phyloP scores from a whole-genome alignment of 2,888 invertebrate genomes.

The Theretra japonica region DNA sequence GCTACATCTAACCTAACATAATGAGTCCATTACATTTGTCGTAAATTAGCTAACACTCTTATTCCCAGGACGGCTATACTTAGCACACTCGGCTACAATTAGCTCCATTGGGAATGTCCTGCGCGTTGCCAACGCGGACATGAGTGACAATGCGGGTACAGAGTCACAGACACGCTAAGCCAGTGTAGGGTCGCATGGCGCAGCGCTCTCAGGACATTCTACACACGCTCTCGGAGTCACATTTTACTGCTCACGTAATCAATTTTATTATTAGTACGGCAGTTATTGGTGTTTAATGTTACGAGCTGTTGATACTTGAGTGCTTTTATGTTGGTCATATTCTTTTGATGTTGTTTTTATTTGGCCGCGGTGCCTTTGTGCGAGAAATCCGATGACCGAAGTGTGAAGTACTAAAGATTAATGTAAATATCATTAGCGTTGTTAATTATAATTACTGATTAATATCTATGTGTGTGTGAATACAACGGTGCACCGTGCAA shows the following conservation, averaged over 20 bases:
- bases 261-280: slow-evolving; percentile 23
- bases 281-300: slow-evolving; percentile 26
- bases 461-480: no score
- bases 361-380: slow-evolving; percentile 12
- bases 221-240: slow-evolving; percentile 38
- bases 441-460: not conserved
- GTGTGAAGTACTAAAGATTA: not conserved
- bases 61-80: slow-evolving; percentile 12
- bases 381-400: not conserved
- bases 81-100: slow-evolving; percentile 11
- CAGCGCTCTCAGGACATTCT: slow-evolving; percentile 39
- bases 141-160: slow-evolving; percentile 53
- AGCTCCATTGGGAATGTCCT: slow-evolving; percentile 24
- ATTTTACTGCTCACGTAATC: slow-evolving; percentile 23
- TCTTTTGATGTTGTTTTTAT: slow-evolving; percentile 24
- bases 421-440: not conserved
- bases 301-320: slow-evolving; percentile 23
- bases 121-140: slow-evolving; percentile 63
- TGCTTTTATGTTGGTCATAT: slow-evolving; percentile 19
- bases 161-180: slow-evolving; percentile 25
- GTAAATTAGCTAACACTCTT: not conserved
- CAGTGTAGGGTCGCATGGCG: slow-evolving; percentile 62
- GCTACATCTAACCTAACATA: not conserved
- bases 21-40: not conserved
- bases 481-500: no score